Conservation (phyloP, 2,113 vertebrate species). For the Echinops telfairi region DNA sequence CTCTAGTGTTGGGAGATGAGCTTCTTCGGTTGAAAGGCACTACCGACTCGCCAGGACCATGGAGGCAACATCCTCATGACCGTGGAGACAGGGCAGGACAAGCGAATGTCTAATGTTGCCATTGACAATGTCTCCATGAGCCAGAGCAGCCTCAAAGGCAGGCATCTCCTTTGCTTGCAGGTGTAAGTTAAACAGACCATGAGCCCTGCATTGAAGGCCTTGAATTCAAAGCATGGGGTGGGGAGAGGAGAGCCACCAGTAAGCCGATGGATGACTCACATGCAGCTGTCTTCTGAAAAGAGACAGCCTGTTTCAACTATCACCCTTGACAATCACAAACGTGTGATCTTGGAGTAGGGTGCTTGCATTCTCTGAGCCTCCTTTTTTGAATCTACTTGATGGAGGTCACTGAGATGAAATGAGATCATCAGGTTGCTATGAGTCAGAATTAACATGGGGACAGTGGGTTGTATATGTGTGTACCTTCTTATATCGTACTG, state of each 20-base stretch:
- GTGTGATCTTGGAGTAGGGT: not conserved
- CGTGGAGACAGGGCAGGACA: not conserved
- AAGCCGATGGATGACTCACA: not conserved
- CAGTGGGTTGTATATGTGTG: not conserved
- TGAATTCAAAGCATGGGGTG: not conserved
- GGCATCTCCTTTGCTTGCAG: not conserved
- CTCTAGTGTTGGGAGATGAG: not conserved
- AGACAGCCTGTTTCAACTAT: not conserved
- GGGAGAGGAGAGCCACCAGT: not conserved
- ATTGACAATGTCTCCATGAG: not conserved
- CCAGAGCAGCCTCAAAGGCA: not conserved
- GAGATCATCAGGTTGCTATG: not conserved
- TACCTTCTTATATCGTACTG: not conserved
- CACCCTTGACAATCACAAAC: not conserved
- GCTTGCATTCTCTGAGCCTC: conserved; percentile 8
- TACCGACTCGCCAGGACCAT: not conserved
- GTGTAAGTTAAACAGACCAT: not conserved
- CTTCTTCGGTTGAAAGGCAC: not conserved
- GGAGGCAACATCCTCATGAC: not conserved
- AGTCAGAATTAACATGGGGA: no score
- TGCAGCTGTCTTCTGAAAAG: not conserved
- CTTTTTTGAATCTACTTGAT: not conserved
- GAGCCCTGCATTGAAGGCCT: not conserved
- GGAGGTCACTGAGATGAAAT: not conserved
- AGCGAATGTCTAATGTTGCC: not conserved